phyloP scores from a whole-genome alignment of 1,140 invertebrate species.

The Physella acuta region DNA sequence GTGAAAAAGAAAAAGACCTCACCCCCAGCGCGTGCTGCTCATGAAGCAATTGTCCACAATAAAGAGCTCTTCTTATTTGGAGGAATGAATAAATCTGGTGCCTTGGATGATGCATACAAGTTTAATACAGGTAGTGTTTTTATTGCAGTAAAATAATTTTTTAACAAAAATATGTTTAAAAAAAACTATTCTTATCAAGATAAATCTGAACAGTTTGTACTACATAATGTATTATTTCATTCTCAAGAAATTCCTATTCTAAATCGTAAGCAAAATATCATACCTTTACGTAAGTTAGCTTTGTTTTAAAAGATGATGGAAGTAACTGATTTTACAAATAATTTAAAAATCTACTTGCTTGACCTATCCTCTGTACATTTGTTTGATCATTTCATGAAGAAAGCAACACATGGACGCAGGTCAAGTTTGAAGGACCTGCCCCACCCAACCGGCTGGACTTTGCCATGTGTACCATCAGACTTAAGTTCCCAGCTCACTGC shows the following conservation, averaged over 20 bases:
- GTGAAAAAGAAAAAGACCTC: slow-evolving; percentile 49
- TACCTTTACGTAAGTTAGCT: too few relatives aligned
- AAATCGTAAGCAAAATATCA: too few relatives aligned
- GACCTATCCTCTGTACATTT: background rate
- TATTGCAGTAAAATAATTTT: too few relatives aligned
- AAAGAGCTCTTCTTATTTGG: slow-evolving; percentile 56
- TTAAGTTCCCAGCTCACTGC: slow-evolving; percentile 27
- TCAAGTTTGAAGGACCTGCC: slow-evolving; percentile 53
- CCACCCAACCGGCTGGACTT: slow-evolving; percentile 56
- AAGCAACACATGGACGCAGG: slow-evolving; percentile 47
- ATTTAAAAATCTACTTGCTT: too few relatives aligned
- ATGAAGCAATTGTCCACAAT: slow-evolving; percentile 46
- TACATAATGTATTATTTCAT: too few relatives aligned
- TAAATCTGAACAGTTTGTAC: too few relatives aligned
- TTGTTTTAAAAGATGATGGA: too few relatives aligned
- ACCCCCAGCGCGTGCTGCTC: slow-evolving; percentile 55
- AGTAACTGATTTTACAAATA: too few relatives aligned
- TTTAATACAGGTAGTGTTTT: slow-evolving; percentile 51
- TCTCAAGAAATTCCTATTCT: too few relatives aligned
- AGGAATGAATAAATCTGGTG: slow-evolving; percentile 57
- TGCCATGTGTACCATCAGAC: slow-evolving; percentile 48
- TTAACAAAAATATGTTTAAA: too few relatives aligned
- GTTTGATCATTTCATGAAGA: slow-evolving; percentile 37
- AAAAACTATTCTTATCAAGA: too few relatives aligned
- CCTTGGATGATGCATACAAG: slow-evolving; percentile 56